These are phyloP conservation scores for Acipenser ruthenus DNA, from an alignment of 2,797 vertebrate genomes.

Conservation along the genomic window DNA sequence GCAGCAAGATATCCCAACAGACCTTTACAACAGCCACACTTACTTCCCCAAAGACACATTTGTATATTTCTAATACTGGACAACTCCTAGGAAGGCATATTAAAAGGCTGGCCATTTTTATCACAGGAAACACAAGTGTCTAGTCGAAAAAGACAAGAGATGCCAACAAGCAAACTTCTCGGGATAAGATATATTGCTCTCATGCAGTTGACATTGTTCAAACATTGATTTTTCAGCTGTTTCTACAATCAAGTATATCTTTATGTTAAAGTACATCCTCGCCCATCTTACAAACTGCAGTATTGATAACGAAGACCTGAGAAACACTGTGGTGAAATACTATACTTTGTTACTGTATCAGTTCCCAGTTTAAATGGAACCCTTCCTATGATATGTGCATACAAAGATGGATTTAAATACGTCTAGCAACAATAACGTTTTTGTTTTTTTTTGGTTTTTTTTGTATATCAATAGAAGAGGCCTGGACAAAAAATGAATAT, in stretches of 20 bases:
- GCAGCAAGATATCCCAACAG: neutral
- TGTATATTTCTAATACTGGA: constrained; percentile 1
- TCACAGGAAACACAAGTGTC: neutral
- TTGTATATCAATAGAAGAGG: constrained; percentile 22
- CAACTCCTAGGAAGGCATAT: neutral
- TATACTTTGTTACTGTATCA: neutral
- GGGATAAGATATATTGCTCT: neutral
- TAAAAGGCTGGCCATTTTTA: neutral
- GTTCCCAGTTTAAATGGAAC: too few species aligned
- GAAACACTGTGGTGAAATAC: constrained; percentile 20
- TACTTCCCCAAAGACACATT: neutral
- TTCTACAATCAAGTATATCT: neutral
- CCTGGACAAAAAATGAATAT: constrained; percentile 32
- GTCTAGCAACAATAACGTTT: too few species aligned
- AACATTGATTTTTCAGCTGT: neutral
- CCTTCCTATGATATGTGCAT: too few species aligned
- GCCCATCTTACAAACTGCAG: constrained; percentile 12
- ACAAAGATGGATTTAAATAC: too few species aligned
- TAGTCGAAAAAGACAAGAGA: neutral
- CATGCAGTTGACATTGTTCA: neutral
- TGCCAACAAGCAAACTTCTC: neutral
- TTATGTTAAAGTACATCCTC: neutral
- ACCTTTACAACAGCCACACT: neutral
- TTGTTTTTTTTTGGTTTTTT: neutral
- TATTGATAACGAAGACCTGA: constrained; percentile 29